Evolutionary conservation across 53 echinoderm and acorn worm species (phyloP), one percentile per base, ranked within the genome.

Genomic region (Patiria pectinifera): DNA sequence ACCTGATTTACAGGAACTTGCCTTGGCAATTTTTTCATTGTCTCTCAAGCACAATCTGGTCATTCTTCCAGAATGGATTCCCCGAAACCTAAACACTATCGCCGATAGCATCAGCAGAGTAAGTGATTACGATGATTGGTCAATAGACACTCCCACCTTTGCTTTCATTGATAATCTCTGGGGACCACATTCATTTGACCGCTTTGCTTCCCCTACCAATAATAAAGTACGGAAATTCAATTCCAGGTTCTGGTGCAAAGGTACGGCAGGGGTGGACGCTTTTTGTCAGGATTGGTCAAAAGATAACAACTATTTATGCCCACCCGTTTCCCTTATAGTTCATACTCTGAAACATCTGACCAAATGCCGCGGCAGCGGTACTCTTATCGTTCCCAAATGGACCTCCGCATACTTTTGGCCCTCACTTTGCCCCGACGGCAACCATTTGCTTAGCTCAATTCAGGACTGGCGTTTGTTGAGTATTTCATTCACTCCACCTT

Each of bases 161-260:
- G 69, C 83, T 11, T 15, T 76, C 22, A 82, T 93, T 25, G 82
- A 94, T 47, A 15, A 12, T 22, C 21, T 82, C 19, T 94, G 94
- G 94, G 94, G 91, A 25, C 94, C 94, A 7, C 94, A 91, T 85
- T 76, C 94, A 4, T 59, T 94, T 0, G 94, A 94, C 26, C 62
- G 91, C 59, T 94, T 94, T 43, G 91, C 94, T 4, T 91, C 91
- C 9, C 70, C 88, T 10, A 70, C 70, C 66, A 89, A 87, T 82
- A 25, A 44, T 35, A 80, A 93, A 53, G 21, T 87, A 11, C 25
- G 1, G 11, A 60, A 35, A 1, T 83, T 89, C 48, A 88, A 88
- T 77, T 75, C 92, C 61, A 85, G 85, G 84, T 84, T 92, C 84
- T 49, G 49, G 49, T 49, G 49, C 49, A 49, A 49, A 49, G 49